These are phyloP conservation scores for Varanus salvator DNA, from an alignment of 2,113 vertebrate genomes.

Conservation along the genomic window DNA sequence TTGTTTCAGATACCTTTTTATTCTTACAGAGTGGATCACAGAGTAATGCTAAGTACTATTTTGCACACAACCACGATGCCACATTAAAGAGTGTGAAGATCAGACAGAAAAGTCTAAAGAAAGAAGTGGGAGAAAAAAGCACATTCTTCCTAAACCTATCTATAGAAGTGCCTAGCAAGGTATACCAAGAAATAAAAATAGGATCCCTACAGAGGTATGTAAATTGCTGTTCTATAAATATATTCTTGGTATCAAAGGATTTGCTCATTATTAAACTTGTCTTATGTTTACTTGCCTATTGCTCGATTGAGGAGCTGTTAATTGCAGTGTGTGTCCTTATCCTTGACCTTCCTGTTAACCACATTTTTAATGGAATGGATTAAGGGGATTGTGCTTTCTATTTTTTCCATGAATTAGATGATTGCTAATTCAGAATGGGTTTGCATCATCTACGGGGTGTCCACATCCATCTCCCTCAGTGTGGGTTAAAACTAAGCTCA, in stretches of 20 bases:
- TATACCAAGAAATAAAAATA: slow-evolving; percentile 50
- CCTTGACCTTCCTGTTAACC: slow-evolving; percentile 70
- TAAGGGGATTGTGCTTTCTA: slow-evolving; percentile 63
- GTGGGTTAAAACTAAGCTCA: slow-evolving; percentile 13
- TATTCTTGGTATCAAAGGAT: slow-evolving; percentile 60
- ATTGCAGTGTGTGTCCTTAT: slow-evolving; percentile 66
- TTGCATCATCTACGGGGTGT: slow-evolving; percentile 24
- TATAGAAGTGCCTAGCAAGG: slow-evolving; percentile 40
- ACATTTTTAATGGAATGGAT: slow-evolving; percentile 60
- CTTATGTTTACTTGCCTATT: slow-evolving; percentile 62
- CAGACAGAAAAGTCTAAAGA: slow-evolving; percentile 43
- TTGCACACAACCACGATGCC: slow-evolving; percentile 45
- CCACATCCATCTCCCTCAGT: not conserved
- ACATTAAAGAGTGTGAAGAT: slow-evolving; percentile 31
- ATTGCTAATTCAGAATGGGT: slow-evolving; percentile 38
- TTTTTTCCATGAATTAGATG: slow-evolving; percentile 62
- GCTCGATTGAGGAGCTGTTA: slow-evolving; percentile 55
- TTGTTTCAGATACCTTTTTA: slow-evolving; percentile 53
- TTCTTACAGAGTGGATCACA: slow-evolving; percentile 9
- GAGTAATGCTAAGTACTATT: slow-evolving; percentile 44
- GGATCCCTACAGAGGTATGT: slow-evolving; percentile 51
- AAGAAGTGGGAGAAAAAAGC: slow-evolving; percentile 39
- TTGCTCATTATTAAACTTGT: slow-evolving; percentile 66
- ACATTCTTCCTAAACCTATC: slow-evolving; percentile 52
- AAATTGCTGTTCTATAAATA: slow-evolving; percentile 57